A percentile compares a stretch with the other conserved stretches of the same genome.
These are phyloP conservation scores for Drosophila nr. fundita DNA, from an alignment of 2,888 invertebrate species.

Conservation along the genomic window DNA sequence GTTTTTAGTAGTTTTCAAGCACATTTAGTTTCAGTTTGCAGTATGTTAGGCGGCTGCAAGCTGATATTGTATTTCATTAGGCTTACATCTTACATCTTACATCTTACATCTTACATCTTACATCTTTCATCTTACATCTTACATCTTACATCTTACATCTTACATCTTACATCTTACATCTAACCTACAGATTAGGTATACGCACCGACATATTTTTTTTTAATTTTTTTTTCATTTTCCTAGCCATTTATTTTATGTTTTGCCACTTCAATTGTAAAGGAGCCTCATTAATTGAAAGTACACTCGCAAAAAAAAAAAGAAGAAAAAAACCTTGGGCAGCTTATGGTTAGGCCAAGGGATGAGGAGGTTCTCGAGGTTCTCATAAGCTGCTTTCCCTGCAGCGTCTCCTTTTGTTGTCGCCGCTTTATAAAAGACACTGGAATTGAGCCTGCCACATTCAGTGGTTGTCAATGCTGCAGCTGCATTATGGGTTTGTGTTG, in stretches of 20 bases:
- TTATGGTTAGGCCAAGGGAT: constrained; percentile 29
- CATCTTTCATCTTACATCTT: too few relatives aligned
- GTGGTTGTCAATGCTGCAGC: constrained; percentile 47
- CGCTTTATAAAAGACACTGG: constrained; percentile 25
- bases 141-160: too few relatives aligned
- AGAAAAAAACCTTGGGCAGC: constrained; percentile 21
- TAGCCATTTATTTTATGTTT: neutral
- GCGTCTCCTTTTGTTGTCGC: constrained; percentile 24
- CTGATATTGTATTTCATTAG: neutral
- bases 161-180: too few relatives aligned
- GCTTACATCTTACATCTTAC: too few relatives aligned
- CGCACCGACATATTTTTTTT: neutral
- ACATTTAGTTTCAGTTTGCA: neutral
- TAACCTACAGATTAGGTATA: neutral
- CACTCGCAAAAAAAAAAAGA: neutral
- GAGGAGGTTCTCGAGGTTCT: constrained; percentile 11
- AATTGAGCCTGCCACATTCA: constrained; percentile 16
- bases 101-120: too few relatives aligned
- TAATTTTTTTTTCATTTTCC: neutral
- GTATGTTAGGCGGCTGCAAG: neutral
- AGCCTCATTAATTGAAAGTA: constrained; percentile 16
- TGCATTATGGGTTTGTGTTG: constrained; percentile 58
- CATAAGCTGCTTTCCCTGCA: constrained; percentile 32
- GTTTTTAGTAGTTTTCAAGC: neutral
- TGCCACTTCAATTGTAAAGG: neutral